Evolutionary conservation across 1,140 invertebrate species (phyloP).

Genomic region (Streblospio benedicti): DNA sequence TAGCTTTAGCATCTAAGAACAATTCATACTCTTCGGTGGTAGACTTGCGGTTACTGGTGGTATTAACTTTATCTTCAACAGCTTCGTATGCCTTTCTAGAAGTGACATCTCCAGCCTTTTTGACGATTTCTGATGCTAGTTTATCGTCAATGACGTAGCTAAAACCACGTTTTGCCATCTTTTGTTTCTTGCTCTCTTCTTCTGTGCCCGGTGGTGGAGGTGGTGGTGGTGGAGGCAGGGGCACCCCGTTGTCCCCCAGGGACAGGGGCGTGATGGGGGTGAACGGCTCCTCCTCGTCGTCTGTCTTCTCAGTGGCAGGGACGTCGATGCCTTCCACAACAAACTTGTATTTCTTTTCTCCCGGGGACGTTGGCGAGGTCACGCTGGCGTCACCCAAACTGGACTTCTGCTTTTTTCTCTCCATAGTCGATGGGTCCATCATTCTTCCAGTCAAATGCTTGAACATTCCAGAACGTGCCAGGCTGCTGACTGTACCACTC

Average conservation of each 20-base stretch:
- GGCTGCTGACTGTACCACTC: not conserved
- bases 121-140: constrained; percentile 11
- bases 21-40: not conserved
- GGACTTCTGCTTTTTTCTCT: not conserved
- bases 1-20: too few relatives aligned
- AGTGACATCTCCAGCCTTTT: constrained; percentile 13
- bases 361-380: not conserved
- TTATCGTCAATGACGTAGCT: constrained; percentile 10
- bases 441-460: not conserved
- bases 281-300: not conserved
- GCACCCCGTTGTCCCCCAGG: not conserved
- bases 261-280: not conserved
- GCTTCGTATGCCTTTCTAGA: constrained; percentile 14
- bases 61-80: too few relatives aligned
- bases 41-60: too few relatives aligned
- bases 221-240: not conserved
- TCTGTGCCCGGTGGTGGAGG: not conserved
- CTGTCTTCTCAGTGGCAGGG: constrained; percentile 2
- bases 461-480: constrained; percentile 8
- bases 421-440: not conserved
- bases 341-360: constrained; percentile 11
- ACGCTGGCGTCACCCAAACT: too few relatives aligned
- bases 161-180: constrained; percentile 8
- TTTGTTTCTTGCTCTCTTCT: not conserved
- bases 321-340: constrained; percentile 16